Conservation (phyloP, 2,113 vertebrate genomes). For the Myiagra hebetior region DNA sequence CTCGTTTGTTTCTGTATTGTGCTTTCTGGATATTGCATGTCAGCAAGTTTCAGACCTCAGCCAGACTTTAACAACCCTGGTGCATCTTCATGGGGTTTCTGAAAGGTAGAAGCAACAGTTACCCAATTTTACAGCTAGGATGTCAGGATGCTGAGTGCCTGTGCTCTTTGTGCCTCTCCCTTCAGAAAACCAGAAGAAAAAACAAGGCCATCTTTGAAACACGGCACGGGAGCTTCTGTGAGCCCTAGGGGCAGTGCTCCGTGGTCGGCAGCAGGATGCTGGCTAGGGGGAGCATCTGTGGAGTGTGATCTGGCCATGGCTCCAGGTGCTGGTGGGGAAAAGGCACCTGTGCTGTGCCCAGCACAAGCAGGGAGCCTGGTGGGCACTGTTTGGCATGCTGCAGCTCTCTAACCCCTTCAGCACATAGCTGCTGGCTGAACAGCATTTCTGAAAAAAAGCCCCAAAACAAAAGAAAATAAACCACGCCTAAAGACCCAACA, state of each 20-base stretch:
- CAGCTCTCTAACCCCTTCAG: not conserved
- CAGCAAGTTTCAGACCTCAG: not conserved
- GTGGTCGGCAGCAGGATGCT: rapidly evolving
- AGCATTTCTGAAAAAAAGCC: not conserved
- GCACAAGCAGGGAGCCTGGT: not conserved
- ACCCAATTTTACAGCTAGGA: not conserved
- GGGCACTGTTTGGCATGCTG: not conserved
- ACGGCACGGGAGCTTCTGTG: rapidly evolving
- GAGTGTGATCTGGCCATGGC: not conserved
- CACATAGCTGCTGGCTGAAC: not conserved
- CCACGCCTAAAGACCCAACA: not conserved
- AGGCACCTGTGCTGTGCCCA: not conserved
- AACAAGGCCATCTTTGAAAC: not conserved
- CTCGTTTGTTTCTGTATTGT: not conserved
- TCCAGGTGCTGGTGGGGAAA: no score
- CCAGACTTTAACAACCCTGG: not conserved
- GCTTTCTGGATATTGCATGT: not conserved
- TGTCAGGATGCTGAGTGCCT: not conserved
- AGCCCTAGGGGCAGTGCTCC: rapidly evolving
- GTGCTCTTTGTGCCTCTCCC: not conserved
- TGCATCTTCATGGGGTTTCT: not conserved
- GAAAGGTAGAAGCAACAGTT: not conserved
- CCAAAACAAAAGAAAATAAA: not conserved
- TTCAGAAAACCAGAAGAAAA: not conserved
- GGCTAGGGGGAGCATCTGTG: not conserved